Conservation (phyloP, 1,140 invertebrate genomes). For the Diabrotica undecimpunctata region DNA sequence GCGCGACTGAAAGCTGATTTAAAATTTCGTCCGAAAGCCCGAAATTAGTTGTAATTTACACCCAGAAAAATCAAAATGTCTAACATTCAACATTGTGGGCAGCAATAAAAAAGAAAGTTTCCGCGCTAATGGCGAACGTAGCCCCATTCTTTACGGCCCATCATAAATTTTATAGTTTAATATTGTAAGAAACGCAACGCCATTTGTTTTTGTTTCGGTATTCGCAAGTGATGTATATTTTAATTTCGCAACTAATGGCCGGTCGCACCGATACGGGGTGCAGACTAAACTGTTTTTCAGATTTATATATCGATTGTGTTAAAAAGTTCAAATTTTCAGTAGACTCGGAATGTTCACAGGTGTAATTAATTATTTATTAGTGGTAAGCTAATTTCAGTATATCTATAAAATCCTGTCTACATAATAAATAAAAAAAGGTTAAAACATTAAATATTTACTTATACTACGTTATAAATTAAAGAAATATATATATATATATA, state of each 20-base stretch:
- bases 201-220: conserved; percentile 42
- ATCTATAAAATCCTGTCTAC: too few species aligned
- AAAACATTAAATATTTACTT: too few species aligned
- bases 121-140: conserved; percentile 24
- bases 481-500: too few species aligned
- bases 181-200: conserved; percentile 38
- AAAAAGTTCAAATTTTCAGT: too few species aligned
- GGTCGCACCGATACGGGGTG: not conserved
- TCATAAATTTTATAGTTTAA: conserved; percentile 42
- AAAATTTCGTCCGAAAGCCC: not conserved
- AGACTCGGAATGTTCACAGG: too few species aligned
- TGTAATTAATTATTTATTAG: too few species aligned
- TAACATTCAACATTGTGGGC: conserved; percentile 18
- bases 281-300: not conserved
- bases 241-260: not conserved
- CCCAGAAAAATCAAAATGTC: conserved; percentile 19
- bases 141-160: conserved; percentile 37
- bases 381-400: too few species aligned
- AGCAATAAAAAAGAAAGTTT: conserved; percentile 23
- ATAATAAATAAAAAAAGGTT: too few species aligned
- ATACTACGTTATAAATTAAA: too few species aligned
- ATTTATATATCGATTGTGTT: too few species aligned
- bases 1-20: too few species aligned
- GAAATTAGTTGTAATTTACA: conserved; percentile 17
- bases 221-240: conserved; percentile 41